These are phyloP conservation scores for Gadopsis marmoratus DNA, from an alignment of 2,797 vertebrate genomes.

Conservation along the genomic window DNA sequence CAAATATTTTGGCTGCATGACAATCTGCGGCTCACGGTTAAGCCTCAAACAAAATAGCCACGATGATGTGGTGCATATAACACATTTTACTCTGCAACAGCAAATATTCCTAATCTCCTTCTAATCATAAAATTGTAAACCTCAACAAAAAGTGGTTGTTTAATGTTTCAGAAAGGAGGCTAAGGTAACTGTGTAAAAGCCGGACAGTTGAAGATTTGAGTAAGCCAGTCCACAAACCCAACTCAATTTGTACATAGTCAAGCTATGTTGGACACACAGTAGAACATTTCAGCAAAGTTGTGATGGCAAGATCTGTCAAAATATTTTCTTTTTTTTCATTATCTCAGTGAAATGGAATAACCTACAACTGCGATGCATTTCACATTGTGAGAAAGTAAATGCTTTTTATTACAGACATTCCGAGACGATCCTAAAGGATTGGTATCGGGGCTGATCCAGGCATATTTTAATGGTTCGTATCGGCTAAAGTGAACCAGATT, in stretches of 20 bases:
- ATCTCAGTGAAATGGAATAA: background rate
- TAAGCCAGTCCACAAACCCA: background rate
- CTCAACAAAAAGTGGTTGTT: too few relatives aligned
- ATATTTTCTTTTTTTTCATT: too few relatives aligned
- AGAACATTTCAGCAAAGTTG: background rate
- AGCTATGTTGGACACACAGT: background rate
- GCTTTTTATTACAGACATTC: too few relatives aligned
- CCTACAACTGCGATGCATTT: background rate
- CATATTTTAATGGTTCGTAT: background rate
- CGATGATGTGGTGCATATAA: background rate
- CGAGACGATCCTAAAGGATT: background rate
- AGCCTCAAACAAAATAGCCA: constrained; percentile 5
- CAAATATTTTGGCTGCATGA: constrained; percentile 15
- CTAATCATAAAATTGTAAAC: too few relatives aligned
- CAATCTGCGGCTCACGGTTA: background rate
- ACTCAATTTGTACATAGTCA: too few relatives aligned
- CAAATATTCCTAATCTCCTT: background rate
- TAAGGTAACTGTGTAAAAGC: too few relatives aligned
- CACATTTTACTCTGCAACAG: background rate
- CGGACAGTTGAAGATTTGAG: background rate
- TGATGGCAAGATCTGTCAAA: background rate
- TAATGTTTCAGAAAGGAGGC: background rate
- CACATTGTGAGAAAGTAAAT: too few relatives aligned
- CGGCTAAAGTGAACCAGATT: background rate
- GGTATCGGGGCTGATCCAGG: background rate